Evolutionary conservation across 2,113 vertebrate genomes (phyloP).

Genomic region (Tragelaphus imberbis): DNA sequence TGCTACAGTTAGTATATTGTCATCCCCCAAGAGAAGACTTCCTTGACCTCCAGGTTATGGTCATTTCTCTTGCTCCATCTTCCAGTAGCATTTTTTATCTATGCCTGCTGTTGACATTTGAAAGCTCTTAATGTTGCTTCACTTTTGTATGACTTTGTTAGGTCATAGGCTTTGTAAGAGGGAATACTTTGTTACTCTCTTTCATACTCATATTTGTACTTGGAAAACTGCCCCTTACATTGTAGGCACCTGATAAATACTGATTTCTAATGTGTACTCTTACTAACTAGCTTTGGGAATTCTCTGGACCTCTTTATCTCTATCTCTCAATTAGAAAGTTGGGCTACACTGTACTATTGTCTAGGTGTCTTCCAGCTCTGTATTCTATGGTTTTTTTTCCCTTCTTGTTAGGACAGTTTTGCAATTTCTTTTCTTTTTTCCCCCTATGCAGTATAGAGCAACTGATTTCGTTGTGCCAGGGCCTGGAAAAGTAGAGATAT

Average conservation of each 20-base stretch:
- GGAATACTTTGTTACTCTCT: neutral
- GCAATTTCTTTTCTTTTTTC: neutral
- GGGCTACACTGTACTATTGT: neutral
- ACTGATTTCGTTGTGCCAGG: constrained; percentile 97
- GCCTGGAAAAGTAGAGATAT: constrained; percentile 95
- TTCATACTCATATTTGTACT: neutral
- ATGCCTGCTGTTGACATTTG: neutral
- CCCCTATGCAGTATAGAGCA: constrained; percentile 90
- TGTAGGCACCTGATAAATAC: neutral
- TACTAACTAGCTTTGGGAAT: neutral
- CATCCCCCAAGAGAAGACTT: neutral
- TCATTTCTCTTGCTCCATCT: neutral
- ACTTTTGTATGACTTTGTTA: neutral
- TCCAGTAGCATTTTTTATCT: neutral
- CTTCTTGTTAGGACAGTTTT: neutral
- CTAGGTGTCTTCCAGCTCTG: neutral
- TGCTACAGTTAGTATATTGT: neutral
- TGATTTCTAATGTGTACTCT: neutral
- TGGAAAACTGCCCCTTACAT: neutral
- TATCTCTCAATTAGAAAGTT: neutral
- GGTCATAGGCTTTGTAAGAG: neutral
- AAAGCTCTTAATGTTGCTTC: neutral
- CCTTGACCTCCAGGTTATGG: neutral
- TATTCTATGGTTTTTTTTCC: neutral
- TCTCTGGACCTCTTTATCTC: neutral